Conservation (phyloP, 37 sponge, comb jelly and placozoan genomes). For the Halisarca cf. caerulea region DNA sequence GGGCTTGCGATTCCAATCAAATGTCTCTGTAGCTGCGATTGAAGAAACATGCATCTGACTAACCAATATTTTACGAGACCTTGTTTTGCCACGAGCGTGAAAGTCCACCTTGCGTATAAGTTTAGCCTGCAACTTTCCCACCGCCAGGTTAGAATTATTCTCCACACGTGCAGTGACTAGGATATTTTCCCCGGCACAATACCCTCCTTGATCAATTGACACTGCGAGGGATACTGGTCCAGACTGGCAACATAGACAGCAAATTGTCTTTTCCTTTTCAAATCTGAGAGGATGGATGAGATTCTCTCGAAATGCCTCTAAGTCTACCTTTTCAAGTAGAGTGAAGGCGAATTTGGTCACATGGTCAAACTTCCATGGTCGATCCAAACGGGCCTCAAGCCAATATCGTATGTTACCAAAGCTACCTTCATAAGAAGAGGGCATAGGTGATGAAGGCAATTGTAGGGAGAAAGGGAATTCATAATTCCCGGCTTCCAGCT, state of each 20-base stretch:
- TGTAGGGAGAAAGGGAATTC: slow-evolving; percentile 39
- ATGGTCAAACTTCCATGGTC: slow-evolving; percentile 21
- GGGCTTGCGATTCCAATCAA: too few species aligned
- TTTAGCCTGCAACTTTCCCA: slow-evolving; percentile 27
- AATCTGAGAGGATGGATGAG: background rate
- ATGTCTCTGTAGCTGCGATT: too few species aligned
- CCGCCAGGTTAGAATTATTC: slow-evolving; percentile 27
- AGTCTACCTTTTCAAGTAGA: slow-evolving; percentile 10
- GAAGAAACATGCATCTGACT: too few species aligned
- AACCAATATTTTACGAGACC: background rate
- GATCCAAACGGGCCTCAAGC: slow-evolving; percentile 40
- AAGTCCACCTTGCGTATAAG: slow-evolving; percentile 21
- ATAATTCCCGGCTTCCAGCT: slow-evolving; percentile 28
- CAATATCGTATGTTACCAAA: slow-evolving; percentile 54
- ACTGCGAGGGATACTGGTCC: slow-evolving; percentile 31
- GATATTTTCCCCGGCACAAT: slow-evolving; percentile 46
- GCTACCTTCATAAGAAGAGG: slow-evolving; percentile 21
- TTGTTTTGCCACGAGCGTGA: slow-evolving; percentile 37
- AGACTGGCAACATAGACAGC: slow-evolving; percentile 46
- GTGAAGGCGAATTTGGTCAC: background rate
- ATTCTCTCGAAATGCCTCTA: background rate
- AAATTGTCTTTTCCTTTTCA: background rate
- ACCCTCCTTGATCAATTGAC: slow-evolving; percentile 23
- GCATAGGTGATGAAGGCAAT: slow-evolving; percentile 15
- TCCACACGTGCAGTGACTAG: slow-evolving; percentile 37